Conservation (phyloP, 2,797 vertebrate species). For the Leptoclinus maculatus region DNA sequence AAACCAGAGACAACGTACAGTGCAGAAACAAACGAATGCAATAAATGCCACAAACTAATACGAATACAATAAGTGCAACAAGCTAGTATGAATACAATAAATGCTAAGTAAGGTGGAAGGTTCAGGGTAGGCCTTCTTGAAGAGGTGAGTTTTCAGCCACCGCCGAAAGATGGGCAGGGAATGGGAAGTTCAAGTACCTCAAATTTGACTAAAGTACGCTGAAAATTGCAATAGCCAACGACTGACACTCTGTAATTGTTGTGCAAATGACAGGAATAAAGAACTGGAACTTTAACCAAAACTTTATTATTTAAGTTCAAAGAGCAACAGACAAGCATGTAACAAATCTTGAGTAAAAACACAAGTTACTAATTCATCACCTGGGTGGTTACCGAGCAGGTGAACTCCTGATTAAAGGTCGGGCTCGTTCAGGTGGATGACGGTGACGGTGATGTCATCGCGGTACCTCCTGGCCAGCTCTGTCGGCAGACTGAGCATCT, state of each 20-base stretch:
- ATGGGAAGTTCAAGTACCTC: neutral
- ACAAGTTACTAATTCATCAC: neutral
- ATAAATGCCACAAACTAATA: too few relatives aligned
- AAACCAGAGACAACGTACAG: too few relatives aligned
- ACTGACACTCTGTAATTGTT: too few relatives aligned
- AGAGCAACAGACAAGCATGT: neutral
- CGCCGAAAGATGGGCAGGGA: too few relatives aligned
- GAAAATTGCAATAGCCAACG: too few relatives aligned
- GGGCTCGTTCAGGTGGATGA: constrained; percentile 75
- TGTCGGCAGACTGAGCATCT: constrained; percentile 75
- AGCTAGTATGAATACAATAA: too few relatives aligned
- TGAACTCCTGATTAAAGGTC: constrained; percentile 7
- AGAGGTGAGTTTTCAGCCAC: too few relatives aligned
- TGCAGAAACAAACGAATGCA: too few relatives aligned
- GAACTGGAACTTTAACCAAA: neutral
- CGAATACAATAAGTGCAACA: too few relatives aligned
- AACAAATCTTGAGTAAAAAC: neutral
- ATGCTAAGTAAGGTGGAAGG: too few relatives aligned
- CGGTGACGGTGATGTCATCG: constrained; percentile 79
- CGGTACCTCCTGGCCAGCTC: constrained; percentile 78
- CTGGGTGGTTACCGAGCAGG: neutral
- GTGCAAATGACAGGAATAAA: neutral
- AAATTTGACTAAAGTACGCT: neutral
- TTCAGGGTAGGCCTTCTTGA: too few relatives aligned
- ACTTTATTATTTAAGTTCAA: neutral